These are phyloP conservation scores for Sinocyclocheilus anshuiensis DNA, from an alignment of 2,113 vertebrate species.

Conservation along the genomic window DNA sequence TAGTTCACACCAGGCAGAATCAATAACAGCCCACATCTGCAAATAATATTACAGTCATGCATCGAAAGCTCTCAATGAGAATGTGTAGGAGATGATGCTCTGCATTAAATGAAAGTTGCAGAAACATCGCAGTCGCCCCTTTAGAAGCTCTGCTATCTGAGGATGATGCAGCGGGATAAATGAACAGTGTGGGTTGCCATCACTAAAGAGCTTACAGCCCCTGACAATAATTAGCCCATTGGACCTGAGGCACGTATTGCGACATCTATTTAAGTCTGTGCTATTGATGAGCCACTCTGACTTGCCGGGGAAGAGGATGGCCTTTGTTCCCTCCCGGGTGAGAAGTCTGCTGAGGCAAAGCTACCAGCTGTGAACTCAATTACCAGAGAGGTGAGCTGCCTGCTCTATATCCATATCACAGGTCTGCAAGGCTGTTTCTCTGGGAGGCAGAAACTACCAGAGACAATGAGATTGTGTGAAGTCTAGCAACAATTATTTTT, in stretches of 20 bases:
- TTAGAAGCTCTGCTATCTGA: background rate
- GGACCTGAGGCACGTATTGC: slow-evolving; percentile 41
- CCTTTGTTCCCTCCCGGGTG: slow-evolving; percentile 34
- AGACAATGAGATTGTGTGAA: slow-evolving; percentile 13
- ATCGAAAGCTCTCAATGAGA: background rate
- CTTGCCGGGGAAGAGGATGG: slow-evolving; percentile 19
- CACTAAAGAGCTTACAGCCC: slow-evolving; percentile 24
- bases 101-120: background rate
- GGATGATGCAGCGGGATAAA: background rate
- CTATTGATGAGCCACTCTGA: slow-evolving; percentile 27
- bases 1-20: background rate
- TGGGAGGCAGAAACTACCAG: background rate
- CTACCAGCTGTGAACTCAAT: slow-evolving; percentile 47
- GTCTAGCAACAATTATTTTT: background rate
- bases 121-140: background rate
- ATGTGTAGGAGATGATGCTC: background rate
- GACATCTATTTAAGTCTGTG: slow-evolving; percentile 44
- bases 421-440: slow-evolving; percentile 5
- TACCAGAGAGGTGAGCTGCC: slow-evolving; percentile 36
- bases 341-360: slow-evolving; percentile 30
- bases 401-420: slow-evolving; percentile 33
- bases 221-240: slow-evolving; percentile 50
- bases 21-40: background rate
- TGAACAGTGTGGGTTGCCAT: slow-evolving; percentile 18
- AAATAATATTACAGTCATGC: slow-evolving; percentile 1